A percentile compares a stretch with the other conserved stretches of the same genome.
These are phyloP conservation scores for Leucophenga maculata DNA, from an alignment of 2,888 invertebrate species.

Conservation along the genomic window DNA sequence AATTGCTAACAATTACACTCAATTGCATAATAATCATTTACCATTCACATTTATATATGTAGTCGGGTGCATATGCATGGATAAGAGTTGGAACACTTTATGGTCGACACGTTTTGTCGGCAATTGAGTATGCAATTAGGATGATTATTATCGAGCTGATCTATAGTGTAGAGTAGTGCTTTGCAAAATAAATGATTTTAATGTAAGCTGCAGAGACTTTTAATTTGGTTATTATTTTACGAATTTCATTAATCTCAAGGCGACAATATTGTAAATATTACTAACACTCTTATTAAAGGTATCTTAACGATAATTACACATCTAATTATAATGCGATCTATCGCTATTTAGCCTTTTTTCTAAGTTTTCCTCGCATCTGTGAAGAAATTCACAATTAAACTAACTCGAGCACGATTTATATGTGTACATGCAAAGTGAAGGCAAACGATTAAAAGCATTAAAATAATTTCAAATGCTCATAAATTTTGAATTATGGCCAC, in stretches of 20 bases:
- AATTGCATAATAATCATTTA: conserved; percentile 65
- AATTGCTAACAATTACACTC: conserved; percentile 71
- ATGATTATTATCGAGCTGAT: neutral
- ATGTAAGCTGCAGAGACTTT: conserved; percentile 32
- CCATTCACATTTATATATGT: conserved; percentile 30
- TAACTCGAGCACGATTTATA: conserved; percentile 13
- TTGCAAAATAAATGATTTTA: no score
- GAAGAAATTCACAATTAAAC: no score
- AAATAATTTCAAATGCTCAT: conserved; percentile 63
- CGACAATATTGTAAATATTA: no score
- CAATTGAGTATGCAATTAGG: conserved; percentile 62
- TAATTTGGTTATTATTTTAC: no score
- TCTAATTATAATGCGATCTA: no score
- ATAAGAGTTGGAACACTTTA: neutral
- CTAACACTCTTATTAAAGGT: no score
- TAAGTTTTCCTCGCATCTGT: no score
- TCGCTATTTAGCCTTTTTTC: no score
- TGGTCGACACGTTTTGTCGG: neutral
- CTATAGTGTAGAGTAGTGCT: no score
- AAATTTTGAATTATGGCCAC: conserved; percentile 62
- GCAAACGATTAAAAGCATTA: conserved; percentile 57
- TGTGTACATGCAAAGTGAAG: conserved; percentile 29
- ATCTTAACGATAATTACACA: no score
- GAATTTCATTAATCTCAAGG: no score
- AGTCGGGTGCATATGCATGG: neutral